Base-by-base conservation (phyloP, 2,797 vertebrate species). In the Heterohyrax brucei region DNA sequence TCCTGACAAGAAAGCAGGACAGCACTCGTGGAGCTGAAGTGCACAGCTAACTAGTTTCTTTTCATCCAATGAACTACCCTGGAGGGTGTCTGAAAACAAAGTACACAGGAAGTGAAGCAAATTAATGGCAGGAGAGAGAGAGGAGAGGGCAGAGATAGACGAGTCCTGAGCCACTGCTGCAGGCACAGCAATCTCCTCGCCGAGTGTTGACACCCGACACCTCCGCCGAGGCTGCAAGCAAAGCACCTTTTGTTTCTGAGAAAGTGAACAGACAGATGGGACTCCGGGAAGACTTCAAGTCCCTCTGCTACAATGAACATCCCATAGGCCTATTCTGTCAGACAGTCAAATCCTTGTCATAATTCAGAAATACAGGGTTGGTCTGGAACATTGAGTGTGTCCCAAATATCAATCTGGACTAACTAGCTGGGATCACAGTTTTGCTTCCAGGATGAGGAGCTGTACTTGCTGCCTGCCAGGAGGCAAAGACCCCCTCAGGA, bases 241-340 rank as follows among this genome's bases (percentile, higher is more conserved):
- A 50, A 81, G 75, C 12, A 26, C 56, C 26, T 61, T 78, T 62
- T 76, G 53, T 61, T 89, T 48, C 81, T 5, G 16, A 66, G 72
- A 76, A 7, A 70, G 50, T 87, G 28, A 87, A 93, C 1, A 84
- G 50, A 87, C 14, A 85, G 22, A 48, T 4, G 0, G 12, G 26
- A 26, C 22, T 78, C 84, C 3, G 0, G 64, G 84, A 66, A 24
- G 68, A 91, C 9, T 5, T 30, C 59, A 76, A 96, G 72, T 33
- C 86, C 6, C 81, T 77, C 0, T 19, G 6, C 44, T 2, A 10
- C 81, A 56, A 50, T 0, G 39, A 96, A 77, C 14, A 66, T 19
- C 95, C 96, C 93, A 48, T 61, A 18, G 24, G 83, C 39, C 62
- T 73, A 1, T 91, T 97, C 64, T 86, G 62, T 68, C 95, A 91